Evolutionary conservation across 2,888 invertebrate species (phyloP).

Genomic region (Resseliella maxima): DNA sequence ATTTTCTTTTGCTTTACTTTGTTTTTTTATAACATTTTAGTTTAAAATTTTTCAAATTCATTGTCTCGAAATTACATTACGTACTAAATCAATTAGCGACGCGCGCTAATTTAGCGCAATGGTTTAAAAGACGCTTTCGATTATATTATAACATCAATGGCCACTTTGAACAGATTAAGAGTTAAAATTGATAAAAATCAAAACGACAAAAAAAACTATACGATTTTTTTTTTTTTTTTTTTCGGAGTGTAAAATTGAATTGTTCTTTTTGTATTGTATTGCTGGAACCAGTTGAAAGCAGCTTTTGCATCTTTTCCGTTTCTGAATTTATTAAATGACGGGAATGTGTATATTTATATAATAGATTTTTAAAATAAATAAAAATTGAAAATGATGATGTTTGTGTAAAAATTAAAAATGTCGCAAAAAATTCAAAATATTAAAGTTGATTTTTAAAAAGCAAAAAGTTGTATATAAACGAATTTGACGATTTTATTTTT

Average conservation of each 20-base stretch:
- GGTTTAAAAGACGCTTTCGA: too few species aligned
- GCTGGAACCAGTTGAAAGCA: not conserved
- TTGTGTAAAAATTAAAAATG: too few species aligned
- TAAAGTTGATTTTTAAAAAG: too few species aligned
- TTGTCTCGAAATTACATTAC: too few species aligned
- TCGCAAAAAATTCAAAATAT: too few species aligned
- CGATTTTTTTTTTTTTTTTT: not conserved
- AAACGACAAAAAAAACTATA: not conserved
- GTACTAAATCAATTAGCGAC: too few species aligned
- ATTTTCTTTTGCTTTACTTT: constrained; percentile 14
- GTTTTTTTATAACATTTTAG: too few species aligned
- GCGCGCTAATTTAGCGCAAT: too few species aligned
- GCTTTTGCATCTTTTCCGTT: constrained; percentile 26
- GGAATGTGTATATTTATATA: constrained; percentile 12
- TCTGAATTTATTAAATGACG: not conserved
- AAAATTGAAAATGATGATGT: not conserved
- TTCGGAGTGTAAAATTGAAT: constrained; percentile 24
- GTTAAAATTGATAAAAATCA: not conserved
- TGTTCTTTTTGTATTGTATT: not conserved
- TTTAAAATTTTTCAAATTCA: too few species aligned
- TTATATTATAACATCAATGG: too few species aligned
- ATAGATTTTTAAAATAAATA: not conserved
- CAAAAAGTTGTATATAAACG: too few species aligned
- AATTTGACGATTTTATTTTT: too few species aligned
- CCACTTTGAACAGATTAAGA: not conserved